These are phyloP conservation scores for Mormyrops attenuatus DNA, from an alignment of 2,797 vertebrate genomes.

Conservation along the genomic window DNA sequence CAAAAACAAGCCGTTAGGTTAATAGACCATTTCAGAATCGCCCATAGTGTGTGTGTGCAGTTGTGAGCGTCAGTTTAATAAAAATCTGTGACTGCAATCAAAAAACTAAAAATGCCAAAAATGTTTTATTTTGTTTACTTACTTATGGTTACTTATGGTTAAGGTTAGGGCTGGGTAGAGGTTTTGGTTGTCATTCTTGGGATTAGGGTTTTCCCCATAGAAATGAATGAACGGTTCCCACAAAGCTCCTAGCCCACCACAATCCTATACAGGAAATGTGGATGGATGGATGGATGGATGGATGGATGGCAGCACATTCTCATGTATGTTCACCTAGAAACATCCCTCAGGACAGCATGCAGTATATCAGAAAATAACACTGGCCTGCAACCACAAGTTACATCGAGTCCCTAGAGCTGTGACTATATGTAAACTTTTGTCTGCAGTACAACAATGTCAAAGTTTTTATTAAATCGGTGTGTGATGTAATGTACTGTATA, in stretches of 20 bases:
- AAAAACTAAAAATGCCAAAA: not conserved
- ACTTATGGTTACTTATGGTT: not conserved
- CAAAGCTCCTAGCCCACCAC: not conserved
- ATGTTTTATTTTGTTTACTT: not conserved
- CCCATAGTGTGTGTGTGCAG: not conserved
- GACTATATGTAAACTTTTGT: not conserved
- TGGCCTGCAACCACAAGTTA: not conserved
- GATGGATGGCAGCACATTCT: not conserved
- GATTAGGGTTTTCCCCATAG: not conserved
- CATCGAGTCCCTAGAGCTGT: not conserved
- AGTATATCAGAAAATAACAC: not conserved
- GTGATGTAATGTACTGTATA: not conserved
- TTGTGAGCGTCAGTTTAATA: not conserved
- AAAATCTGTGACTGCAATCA: not conserved
- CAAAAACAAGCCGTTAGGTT: not conserved
- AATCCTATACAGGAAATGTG: not conserved
- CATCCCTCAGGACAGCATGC: not conserved
- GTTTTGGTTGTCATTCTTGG: not conserved
- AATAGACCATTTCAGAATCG: not conserved
- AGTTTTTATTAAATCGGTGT: not conserved
- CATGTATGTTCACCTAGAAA: not conserved
- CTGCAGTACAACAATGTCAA: not conserved
- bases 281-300: not conserved
- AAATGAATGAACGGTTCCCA: no score
- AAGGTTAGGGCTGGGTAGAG: not conserved